A percentile compares a stretch with the other conserved stretches of the same genome.
Conservation (phyloP, 2,888 invertebrate genomes). For the Torymus tubicola region DNA sequence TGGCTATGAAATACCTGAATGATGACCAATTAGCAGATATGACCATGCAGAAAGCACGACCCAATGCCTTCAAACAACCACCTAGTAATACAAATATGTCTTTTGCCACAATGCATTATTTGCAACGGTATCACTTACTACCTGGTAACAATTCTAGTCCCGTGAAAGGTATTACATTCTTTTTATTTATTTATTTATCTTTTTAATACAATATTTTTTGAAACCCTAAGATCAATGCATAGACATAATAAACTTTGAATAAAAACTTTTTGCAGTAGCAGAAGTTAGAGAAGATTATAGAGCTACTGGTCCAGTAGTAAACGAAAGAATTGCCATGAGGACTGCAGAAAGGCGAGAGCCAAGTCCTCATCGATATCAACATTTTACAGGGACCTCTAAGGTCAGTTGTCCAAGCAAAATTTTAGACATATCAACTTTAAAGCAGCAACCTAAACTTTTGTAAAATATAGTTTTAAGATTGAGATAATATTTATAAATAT, state of each 20-base stretch:
- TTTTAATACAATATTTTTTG: background rate
- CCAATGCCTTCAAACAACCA: conserved; percentile 67
- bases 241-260: too few relatives aligned
- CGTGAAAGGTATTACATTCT: conserved; percentile 61
- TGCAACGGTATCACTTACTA: conserved; percentile 82
- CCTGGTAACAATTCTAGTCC: conserved; percentile 72
- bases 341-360: conserved; percentile 54
- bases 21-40: conserved; percentile 76
- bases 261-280: background rate
- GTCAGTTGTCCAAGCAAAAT: conserved; percentile 78
- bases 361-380: conserved; percentile 53
- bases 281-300: conserved; percentile 49
- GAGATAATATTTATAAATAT: conserved; percentile 40
- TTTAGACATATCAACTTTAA: conserved; percentile 83
- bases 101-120: conserved; percentile 84
- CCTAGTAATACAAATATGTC: conserved; percentile 80
- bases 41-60: conserved; percentile 67
- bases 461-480: conserved; percentile 63
- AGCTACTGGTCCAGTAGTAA: conserved; percentile 14
- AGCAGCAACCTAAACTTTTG: conserved; percentile 83
- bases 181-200: background rate
- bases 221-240: too few relatives aligned
- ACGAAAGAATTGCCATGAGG: conserved; percentile 48
- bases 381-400: conserved; percentile 63
- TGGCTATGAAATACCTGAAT: conserved; percentile 79